Base-by-base conservation (phyloP, 1,140 invertebrate genomes). In the Daktulosphaira vitifoliae region DNA sequence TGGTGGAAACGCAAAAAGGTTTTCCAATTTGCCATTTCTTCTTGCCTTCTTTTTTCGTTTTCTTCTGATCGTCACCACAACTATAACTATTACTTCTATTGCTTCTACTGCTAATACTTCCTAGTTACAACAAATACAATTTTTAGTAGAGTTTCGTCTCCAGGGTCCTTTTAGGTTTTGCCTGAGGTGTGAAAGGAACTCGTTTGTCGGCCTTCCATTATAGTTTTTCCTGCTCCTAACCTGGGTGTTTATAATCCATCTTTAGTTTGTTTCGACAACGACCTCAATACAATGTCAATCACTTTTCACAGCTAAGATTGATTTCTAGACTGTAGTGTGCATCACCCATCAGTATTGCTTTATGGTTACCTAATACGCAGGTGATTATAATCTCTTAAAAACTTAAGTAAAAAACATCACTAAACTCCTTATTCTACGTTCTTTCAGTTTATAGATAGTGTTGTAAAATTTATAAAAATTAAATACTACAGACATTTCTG, bases 201-300 rank as follows among this genome's bases (percentile, higher is more conserved):
- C 56, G 56, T 62, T 62, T 62, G 56, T 62, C 46, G 42, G 25
- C 42, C 46, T 62, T 62, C 25, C 56, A 39, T 62, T 26, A n/a
- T 39, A 33, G 1, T 33, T 33, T 33, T 6, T 11, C 29, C 29
- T 33, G 5, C 29, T 5, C 29, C 11, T 11, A 3, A 5, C 39
- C n/a, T 11, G 15, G 39, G 11, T 15, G n/a, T 16, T 16, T 23
- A 62, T 62, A 38, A 62, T 62, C 42, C 56, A 62, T 62, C 56
- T 62, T 62, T 22, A 46, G 44, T 62, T 62, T 62, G 56, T 62
- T 62, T 62, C 44, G 39, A n/a, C 42, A 25, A 62, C 56, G 39
- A 29, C 25, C 38, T 39, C 20, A 33, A 4, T n/a, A 44, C 42
- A 46, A 33, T 39, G 56, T 48, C 56, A 62, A 62, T 62, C 56